These are phyloP conservation scores for Clarias laeviceps DNA, from an alignment of 2,797 vertebrate species.

Conservation along the genomic window DNA sequence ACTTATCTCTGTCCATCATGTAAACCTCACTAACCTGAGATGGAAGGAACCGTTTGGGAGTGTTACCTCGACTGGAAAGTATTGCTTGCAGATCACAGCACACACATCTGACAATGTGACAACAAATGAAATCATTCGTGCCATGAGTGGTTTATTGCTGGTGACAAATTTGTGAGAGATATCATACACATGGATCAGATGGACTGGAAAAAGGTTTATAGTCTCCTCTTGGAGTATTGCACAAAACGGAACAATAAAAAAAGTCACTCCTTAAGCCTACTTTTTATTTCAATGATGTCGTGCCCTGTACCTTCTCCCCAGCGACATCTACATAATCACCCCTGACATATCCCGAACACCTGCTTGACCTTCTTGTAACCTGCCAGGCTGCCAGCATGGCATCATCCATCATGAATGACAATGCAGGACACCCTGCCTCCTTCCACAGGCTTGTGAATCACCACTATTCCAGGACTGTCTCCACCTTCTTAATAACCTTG, in stretches of 20 bases:
- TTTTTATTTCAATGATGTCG: constrained; percentile 6
- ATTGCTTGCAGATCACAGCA: constrained; percentile 5
- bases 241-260: background rate
- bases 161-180: constrained; percentile 1
- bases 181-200: background rate
- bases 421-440: constrained; percentile 25
- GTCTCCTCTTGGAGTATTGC: no score
- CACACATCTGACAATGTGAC: background rate
- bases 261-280: background rate
- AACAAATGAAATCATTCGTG: constrained; percentile 11
- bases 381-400: constrained; percentile 48
- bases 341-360: constrained; percentile 34
- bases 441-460: constrained; percentile 25
- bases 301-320: constrained; percentile 22
- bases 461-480: constrained; percentile 63
- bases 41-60: background rate
- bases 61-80: constrained; percentile 15
- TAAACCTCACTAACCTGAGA: constrained; percentile 47
- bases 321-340: constrained; percentile 27
- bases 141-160: background rate
- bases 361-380: constrained; percentile 1
- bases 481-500: constrained; percentile 47
- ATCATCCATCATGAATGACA: constrained; percentile 59
- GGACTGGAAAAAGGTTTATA: background rate
- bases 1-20: constrained; percentile 40